phyloP scores from a whole-genome alignment of 2,888 invertebrate genomes.

The Eurytoma californica region DNA sequence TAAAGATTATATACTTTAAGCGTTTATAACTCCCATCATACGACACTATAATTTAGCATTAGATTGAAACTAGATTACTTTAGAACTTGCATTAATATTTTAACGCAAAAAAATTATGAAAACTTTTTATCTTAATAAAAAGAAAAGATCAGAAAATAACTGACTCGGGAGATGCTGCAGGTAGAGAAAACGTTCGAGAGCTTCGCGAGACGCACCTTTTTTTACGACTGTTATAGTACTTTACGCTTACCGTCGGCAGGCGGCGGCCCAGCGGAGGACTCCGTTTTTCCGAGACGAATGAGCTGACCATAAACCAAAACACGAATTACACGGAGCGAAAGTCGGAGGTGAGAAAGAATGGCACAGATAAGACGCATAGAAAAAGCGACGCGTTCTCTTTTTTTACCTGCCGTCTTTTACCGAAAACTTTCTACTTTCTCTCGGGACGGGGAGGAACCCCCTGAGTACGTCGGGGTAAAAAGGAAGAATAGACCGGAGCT shows the following conservation, averaged over 20 bases:
- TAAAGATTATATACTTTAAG: background rate
- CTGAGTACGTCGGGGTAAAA: slow-evolving; percentile 26
- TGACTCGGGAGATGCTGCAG: background rate
- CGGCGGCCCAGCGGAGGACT: slow-evolving; percentile 57
- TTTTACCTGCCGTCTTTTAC: slow-evolving; percentile 56
- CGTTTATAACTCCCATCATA: too few relatives aligned
- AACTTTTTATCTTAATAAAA: slow-evolving; percentile 18
- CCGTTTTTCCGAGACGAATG: slow-evolving; percentile 58
- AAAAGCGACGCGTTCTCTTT: slow-evolving; percentile 18
- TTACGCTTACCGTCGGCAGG: slow-evolving; percentile 39
- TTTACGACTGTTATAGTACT: slow-evolving; percentile 56
- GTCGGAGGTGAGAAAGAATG: slow-evolving; percentile 10
- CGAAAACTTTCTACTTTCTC: slow-evolving; percentile 64
- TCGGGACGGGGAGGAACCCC: slow-evolving; percentile 4
- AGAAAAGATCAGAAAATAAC: slow-evolving; percentile 15
- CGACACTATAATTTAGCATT: too few relatives aligned
- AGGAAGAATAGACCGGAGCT: slow-evolving; percentile 27
- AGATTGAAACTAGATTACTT: too few relatives aligned
- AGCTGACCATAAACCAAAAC: slow-evolving; percentile 58
- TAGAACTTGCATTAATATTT: too few relatives aligned
- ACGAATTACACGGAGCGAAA: slow-evolving; percentile 59
- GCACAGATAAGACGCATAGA: slow-evolving; percentile 30
- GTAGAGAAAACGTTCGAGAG: slow-evolving; percentile 19
- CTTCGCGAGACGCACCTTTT: slow-evolving; percentile 38
- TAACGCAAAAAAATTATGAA: too few relatives aligned